Base-by-base conservation (phyloP, 1,140 invertebrate genomes). In the Diprion similis region DNA sequence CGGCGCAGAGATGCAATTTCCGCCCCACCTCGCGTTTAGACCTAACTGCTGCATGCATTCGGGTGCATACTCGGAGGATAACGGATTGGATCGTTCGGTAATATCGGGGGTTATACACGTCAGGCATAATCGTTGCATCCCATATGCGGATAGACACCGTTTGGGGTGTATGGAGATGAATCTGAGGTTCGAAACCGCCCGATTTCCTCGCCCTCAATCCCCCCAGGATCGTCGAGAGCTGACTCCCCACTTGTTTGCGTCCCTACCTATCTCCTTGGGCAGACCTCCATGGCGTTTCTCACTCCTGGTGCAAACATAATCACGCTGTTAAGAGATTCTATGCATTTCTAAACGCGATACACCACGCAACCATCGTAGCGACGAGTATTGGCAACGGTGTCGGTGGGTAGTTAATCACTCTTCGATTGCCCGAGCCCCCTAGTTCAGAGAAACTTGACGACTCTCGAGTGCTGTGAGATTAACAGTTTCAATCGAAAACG, bases 111-210 rank as follows among this genome's bases (percentile, higher is more conserved):
- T 80, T 80, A 78, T 37, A 37, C 2, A 37, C 79, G 74, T 70
- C 73, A 71, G 15, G 74, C 75, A 79, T 79, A 79, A 78, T 79
- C 79, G 74, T 79, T 78, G 79, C 72, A 71, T 78, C 77, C 78
- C 76, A 73, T 76, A 74, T 78, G 76, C 73, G 46, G 46, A 24
- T 13, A 6, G 67, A 68, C 13, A 17, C 67, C 19, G 67, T 24
- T 13, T 17, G 69, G 69, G 69, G 15, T 70, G 46, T 24, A 15
- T n/a, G 15, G 67, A 37, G 24, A 68, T 68, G 24, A 64, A 64
- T 6, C 13, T 64, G 17, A 64, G 17, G 59, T 15, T 64, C 17
- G 17, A 64, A 15, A 7, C 59, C 59, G 1, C 59, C 2, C 13
- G 13, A 17, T 64, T 64, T 64, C 59, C 59, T 15, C 13, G 17